Evolutionary conservation across 2,888 invertebrate species (phyloP), one percentile per base, ranked within the genome.

Genomic region (Drosophila meridiana): DNA sequence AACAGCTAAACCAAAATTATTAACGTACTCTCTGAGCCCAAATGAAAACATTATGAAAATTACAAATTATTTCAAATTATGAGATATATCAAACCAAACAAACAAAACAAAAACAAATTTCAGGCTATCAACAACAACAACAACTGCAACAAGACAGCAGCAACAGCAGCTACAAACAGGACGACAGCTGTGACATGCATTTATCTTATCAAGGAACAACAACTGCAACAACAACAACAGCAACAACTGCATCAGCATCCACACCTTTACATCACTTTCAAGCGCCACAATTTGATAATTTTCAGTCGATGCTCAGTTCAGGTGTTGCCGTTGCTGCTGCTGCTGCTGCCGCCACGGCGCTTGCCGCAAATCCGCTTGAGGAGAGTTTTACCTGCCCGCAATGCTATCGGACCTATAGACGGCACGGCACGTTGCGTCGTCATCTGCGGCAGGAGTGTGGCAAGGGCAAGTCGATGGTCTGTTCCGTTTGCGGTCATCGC

Each of bases 401-500:
- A 78, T 95, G 95, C 80, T 93, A 93, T 80, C 93, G 94, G 58
- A 93, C 94, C 38, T 95, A 95, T 90, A 94, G 94, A 57, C 94
- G 94, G 45, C 93, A 93, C 80, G 94, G 94, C 76, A 94, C 94
- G n/a, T 90, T 95, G 67, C 93, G 93, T 48, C 93, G 93, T 52
- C 95, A 95, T 82, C 83, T 94, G 82, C 93, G 94, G 8, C 94
- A 94, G 78, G 94, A 95, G 85, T 95, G 95, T 81, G 94, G 95
- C 56, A 94, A 94, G 87, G 93, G 93, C 65, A 93, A 93, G 79
- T 91, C 91, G 43, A 93, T 93, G 92, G 92, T 93, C 3, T 95
- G 95, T 79, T 94, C 94, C 1, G 93, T 94, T 45, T 94, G 94
- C 81, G 92, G 93, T 11, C 94, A 94, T 89, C 92, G 93, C 61